A percentile compares a stretch with the other conserved stretches of the same genome.
Evolutionary conservation across 37 sponge, comb jelly and placozoan genomes (phyloP).

Genomic region (Eunapius fragilis): DNA sequence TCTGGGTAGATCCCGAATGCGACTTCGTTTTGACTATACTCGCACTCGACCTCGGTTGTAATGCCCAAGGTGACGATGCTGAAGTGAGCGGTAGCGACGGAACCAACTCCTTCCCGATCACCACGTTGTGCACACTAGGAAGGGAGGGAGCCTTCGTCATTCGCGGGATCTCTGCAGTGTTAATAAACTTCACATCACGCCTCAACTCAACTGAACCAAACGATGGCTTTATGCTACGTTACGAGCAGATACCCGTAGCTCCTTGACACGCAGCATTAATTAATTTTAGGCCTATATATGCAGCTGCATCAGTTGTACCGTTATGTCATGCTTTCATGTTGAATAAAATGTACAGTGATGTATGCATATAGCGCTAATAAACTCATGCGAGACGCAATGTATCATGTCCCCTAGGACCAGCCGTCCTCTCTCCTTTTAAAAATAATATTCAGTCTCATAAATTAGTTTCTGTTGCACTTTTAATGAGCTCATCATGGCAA

Average conservation of each 20-base stretch:
- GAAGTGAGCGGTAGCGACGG: neutral
- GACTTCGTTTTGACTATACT: constrained; percentile 11
- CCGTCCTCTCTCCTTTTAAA: too few relatives aligned
- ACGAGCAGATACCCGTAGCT: neutral
- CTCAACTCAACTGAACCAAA: neutral
- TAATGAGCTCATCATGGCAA: too few relatives aligned
- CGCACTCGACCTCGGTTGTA: constrained; percentile 39
- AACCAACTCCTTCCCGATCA: neutral
- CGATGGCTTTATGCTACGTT: neutral
- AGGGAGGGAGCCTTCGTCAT: neutral
- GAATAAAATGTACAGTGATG: too few relatives aligned
- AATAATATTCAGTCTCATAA: too few relatives aligned
- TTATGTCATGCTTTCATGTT: too few relatives aligned
- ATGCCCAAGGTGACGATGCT: neutral
- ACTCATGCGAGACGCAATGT: too few relatives aligned
- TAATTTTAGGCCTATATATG: too few relatives aligned
- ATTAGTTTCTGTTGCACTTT: too few relatives aligned
- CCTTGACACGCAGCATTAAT: too few relatives aligned
- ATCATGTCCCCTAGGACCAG: too few relatives aligned
- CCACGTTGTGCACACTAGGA: neutral
- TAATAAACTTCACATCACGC: neutral
- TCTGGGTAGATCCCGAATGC: constrained; percentile 11
- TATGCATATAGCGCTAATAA: too few relatives aligned
- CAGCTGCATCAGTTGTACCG: too few relatives aligned
- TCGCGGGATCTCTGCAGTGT: neutral